phyloP scores from a whole-genome alignment of 2,888 invertebrate genomes.

The Ceriagrion tenellum region DNA sequence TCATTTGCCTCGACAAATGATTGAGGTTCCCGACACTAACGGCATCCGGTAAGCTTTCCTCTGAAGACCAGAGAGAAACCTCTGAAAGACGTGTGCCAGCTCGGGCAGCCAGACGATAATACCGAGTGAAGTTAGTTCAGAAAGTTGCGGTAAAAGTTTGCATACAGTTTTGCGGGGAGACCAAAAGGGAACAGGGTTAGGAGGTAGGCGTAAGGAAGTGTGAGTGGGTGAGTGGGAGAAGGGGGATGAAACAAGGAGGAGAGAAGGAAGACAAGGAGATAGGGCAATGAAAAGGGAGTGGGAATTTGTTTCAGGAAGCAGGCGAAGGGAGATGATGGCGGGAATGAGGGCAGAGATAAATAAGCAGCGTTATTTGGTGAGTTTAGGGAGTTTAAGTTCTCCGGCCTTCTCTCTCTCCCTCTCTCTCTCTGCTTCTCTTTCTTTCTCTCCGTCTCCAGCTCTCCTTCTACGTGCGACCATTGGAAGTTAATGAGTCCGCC shows the following conservation, averaged over 20 bases:
- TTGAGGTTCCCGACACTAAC: not conserved
- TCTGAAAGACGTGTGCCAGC: not conserved
- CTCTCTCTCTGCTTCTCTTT: not conserved
- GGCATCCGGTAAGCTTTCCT: not conserved
- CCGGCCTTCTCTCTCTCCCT: not conserved
- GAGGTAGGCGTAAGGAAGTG: not conserved
- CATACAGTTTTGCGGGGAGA: not conserved
- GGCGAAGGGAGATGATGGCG: not conserved
- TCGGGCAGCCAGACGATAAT: constrained; percentile 1
- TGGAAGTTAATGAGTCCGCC: not conserved
- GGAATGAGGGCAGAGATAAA: constrained; percentile 2
- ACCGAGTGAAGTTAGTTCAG: not conserved
- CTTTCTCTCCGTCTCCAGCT: not conserved
- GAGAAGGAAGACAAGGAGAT: not conserved
- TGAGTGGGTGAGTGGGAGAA: not conserved
- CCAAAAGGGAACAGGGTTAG: not conserved
- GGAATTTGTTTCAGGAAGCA: not conserved
- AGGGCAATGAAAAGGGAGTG: not conserved
- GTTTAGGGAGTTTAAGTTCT: not conserved
- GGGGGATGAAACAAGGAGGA: not conserved
- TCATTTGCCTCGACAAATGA: not conserved
- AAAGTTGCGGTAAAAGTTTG: constrained; percentile 11
- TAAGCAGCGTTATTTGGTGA: constrained; percentile 29
- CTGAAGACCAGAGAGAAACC: not conserved
- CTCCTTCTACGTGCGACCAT: not conserved